These are phyloP conservation scores for Bedellia somnulentella DNA, from an alignment of 2,888 invertebrate species.

Conservation along the genomic window DNA sequence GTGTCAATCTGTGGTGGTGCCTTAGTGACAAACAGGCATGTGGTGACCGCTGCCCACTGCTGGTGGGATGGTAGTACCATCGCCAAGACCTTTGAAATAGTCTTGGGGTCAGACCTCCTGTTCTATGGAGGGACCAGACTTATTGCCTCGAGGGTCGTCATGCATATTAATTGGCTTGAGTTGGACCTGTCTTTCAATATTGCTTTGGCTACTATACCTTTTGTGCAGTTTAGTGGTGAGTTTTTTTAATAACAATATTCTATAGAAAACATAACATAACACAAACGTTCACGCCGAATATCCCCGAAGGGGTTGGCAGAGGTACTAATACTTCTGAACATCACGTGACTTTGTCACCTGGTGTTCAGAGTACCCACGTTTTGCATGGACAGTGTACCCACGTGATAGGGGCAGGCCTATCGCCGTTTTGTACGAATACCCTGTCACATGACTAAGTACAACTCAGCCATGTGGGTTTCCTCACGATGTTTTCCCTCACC, in stretches of 20 bases:
- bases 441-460: too few species aligned
- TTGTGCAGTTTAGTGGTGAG: slow-evolving; percentile 18
- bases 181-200: slow-evolving; percentile 19
- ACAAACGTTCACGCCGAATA: too few species aligned
- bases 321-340: too few species aligned
- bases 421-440: too few species aligned
- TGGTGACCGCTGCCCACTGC: slow-evolving; percentile 24
- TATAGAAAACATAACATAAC: too few species aligned
- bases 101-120: slow-evolving; percentile 21
- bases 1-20: slow-evolving; percentile 21
- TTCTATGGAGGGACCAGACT: slow-evolving; percentile 16
- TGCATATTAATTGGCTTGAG: slow-evolving; percentile 18
- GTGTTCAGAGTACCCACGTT: too few species aligned
- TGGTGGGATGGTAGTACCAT: slow-evolving; percentile 17
- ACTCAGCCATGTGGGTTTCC: too few species aligned
- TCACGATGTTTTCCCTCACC: too few species aligned
- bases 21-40: slow-evolving; percentile 16
- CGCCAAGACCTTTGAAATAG: slow-evolving; percentile 16
- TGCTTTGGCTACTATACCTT: slow-evolving; percentile 16
- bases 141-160: background rate
- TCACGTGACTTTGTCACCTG: too few species aligned
- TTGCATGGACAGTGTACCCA: too few species aligned
- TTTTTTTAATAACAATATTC: background rate
- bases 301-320: too few species aligned
- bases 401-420: too few species aligned